phyloP scores from a whole-genome alignment of 2,797 vertebrate genomes.

The Synaphobranchus kaupii region DNA sequence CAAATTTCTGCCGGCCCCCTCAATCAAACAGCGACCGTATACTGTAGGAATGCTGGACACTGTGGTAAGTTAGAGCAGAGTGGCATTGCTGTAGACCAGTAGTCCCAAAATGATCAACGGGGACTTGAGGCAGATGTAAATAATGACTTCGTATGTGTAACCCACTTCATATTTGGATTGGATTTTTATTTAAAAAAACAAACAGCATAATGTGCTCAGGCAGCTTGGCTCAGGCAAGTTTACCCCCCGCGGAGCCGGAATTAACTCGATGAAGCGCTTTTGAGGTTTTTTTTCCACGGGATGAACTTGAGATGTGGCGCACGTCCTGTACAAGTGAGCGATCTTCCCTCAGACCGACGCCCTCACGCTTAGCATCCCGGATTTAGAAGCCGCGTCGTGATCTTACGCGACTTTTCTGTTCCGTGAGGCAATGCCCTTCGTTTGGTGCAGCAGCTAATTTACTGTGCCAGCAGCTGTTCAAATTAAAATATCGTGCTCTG shows the following conservation, averaged over 20 bases:
- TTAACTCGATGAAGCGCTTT: neutral
- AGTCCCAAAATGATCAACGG: neutral
- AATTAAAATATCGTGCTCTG: neutral
- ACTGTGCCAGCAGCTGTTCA: neutral
- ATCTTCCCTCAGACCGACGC: neutral
- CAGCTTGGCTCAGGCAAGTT: neutral
- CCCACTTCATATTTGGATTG: neutral
- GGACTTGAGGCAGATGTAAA: neutral
- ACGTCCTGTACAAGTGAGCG: neutral
- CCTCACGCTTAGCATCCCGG: neutral
- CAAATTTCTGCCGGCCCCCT: neutral
- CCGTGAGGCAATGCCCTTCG: neutral
- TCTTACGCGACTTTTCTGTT: neutral
- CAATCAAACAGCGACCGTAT: neutral
- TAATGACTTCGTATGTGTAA: neutral
- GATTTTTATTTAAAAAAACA: neutral
- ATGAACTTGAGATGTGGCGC: neutral
- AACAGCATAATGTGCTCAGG: neutral
- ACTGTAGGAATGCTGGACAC: neutral
- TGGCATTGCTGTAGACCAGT: neutral
- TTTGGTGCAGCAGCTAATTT: neutral
- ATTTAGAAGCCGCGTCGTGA: neutral
- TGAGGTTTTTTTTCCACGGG: neutral
- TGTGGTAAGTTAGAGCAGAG: neutral
- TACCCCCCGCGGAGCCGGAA: neutral